These are phyloP conservation scores for Chionodraco myersi DNA, from an alignment of 2,113 vertebrate species.

Conservation along the genomic window DNA sequence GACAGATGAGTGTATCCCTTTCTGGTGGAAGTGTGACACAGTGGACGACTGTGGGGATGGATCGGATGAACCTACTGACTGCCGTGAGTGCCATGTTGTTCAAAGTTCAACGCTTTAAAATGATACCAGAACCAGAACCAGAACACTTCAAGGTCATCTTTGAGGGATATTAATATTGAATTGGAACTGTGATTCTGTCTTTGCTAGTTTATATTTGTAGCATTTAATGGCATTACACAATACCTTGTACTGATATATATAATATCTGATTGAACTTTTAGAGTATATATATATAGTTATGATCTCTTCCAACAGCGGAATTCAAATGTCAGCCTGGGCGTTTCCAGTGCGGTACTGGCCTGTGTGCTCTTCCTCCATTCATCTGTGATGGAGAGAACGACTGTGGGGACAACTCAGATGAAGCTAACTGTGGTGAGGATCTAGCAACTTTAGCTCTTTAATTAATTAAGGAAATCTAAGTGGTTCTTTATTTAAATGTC, in stretches of 20 bases:
- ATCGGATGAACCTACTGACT: constrained; percentile 95
- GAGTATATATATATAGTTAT: background rate
- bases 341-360: constrained; percentile 97
- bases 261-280: background rate
- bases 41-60: constrained; percentile 98
- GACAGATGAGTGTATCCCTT: constrained; percentile 98
- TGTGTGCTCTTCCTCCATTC: constrained; percentile 97
- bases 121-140: background rate
- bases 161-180: background rate
- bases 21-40: constrained; percentile 99
- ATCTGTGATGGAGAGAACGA: constrained; percentile 99
- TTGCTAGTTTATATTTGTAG: background rate
- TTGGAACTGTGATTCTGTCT: background rate
- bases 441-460: background rate
- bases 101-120: constrained; percentile 24
- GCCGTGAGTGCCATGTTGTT: constrained; percentile 88
- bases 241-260: background rate
- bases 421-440: constrained; percentile 94
- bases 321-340: constrained; percentile 97
- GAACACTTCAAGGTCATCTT: background rate
- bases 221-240: background rate
- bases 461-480: background rate
- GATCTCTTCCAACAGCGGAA: constrained; percentile 87
- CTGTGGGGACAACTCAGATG: constrained; percentile 98
- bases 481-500: background rate